phyloP scores from a whole-genome alignment of 2,888 invertebrate genomes.

The Aethes cnicana region DNA sequence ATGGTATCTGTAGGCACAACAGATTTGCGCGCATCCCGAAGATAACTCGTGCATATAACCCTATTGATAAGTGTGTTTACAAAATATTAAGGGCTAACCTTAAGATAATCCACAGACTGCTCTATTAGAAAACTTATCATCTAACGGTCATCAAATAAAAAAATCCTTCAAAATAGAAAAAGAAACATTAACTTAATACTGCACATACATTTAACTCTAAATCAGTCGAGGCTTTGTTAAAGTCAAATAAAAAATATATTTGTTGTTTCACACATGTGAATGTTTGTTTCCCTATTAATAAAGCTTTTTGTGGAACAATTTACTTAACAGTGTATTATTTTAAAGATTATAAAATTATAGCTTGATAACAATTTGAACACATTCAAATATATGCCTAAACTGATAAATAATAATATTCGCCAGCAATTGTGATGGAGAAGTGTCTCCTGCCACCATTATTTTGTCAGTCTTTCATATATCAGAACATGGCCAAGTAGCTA shows the following conservation, averaged over 20 bases:
- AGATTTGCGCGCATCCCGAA: background rate
- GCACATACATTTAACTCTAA: constrained; percentile 75
- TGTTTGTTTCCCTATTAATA: constrained; percentile 47
- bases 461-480: constrained; percentile 26
- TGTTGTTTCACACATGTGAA: constrained; percentile 46
- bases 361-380: constrained; percentile 59
- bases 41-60: constrained; percentile 9
- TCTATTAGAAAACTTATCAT: constrained; percentile 52
- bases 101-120: constrained; percentile 52
- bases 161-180: constrained; percentile 71
- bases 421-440: background rate
- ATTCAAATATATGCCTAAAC: constrained; percentile 44
- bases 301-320: constrained; percentile 52
- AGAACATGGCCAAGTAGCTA: constrained; percentile 62
- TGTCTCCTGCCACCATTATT: background rate
- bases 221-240: constrained; percentile 74
- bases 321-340: constrained; percentile 40
- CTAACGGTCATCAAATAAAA: constrained; percentile 75
- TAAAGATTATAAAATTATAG: constrained; percentile 51
- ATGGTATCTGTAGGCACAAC: too few relatives aligned
- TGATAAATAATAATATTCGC: constrained; percentile 15
- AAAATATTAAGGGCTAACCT: constrained; percentile 34
- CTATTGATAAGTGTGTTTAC: constrained; percentile 21
- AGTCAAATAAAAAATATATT: constrained; percentile 56
- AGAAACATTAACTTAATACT: constrained; percentile 77